Evolutionary conservation across 2,888 invertebrate genomes (phyloP), one percentile per base, ranked within the genome.

Genomic region (Nebria brevicollis): DNA sequence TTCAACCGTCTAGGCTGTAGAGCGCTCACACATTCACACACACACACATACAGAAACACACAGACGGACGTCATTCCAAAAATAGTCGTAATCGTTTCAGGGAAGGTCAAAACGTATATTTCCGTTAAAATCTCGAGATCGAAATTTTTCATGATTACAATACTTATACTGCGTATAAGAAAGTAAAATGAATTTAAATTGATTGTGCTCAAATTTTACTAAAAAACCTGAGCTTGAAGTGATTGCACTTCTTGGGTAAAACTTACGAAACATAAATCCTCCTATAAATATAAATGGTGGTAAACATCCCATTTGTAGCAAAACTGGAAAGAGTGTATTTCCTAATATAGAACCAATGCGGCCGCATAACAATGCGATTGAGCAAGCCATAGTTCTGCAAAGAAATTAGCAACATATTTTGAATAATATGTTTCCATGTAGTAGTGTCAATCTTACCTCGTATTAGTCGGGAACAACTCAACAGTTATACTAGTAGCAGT

Each of bases 401-500:
- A 82, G 73, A 72, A 82, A 70, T 10, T 72, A 4, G 72, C 2
- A 13, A 25, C 5, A 72, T 72, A 72, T 13, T 10, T 26, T 42
- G 8, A 72, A 3, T 13, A 72, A 72, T 2, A 34, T 10, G 11
- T 54, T 54, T 13, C 54, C 34, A 2, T 34, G 25, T 3, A 70
- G 25, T 25, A 34, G 41, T 25, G 41, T 15, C 68, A 77, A 81
- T 75, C 79, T 81, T 85, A 93, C 93, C 92, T 91, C 1, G 92
- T 86, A 0, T 91, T 89, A 0, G 93, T 93, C 0, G 93, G 93
- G 80, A 93, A 93, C 70, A 92, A 85, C 66, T 92, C 91, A 0
- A 93, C 92, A 82, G 92, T 87, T 85, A 93, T 89, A 87, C 93
- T 90, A 83, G 92, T 87, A 83, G 93, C 85, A 82, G 94, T 85